Conservation (phyloP, 2,888 invertebrate species). For the Kryphioiulus occultus region DNA sequence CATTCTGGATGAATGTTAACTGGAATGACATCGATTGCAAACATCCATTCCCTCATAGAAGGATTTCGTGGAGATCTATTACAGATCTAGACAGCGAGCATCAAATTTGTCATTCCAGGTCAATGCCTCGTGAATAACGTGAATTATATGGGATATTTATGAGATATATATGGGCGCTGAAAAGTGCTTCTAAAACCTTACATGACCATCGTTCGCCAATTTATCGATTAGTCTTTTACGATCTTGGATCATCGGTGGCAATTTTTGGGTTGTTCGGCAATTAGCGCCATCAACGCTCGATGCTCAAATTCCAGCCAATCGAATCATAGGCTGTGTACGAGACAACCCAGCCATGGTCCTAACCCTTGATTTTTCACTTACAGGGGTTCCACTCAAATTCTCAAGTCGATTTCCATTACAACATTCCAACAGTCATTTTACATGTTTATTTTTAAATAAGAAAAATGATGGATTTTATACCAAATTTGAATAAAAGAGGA, state of each 20-base stretch:
- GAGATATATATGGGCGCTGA: slow-evolving; percentile 15
- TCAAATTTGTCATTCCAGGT: slow-evolving; percentile 40
- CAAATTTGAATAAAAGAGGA: too few species aligned
- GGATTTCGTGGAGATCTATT: background rate
- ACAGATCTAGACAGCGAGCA: background rate
- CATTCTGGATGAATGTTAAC: slow-evolving; percentile 8
- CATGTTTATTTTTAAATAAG: too few species aligned
- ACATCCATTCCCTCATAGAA: background rate
- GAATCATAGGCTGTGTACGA: background rate
- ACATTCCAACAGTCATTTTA: too few species aligned
- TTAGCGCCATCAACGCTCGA: background rate
- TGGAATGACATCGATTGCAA: slow-evolving; percentile 3
- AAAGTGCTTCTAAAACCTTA: slow-evolving; percentile 29
- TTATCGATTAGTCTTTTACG: slow-evolving; percentile 35
- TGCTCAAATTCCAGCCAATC: background rate
- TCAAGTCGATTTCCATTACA: too few species aligned
- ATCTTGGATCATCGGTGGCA: slow-evolving; percentile 19
- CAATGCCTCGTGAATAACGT: slow-evolving; percentile 20
- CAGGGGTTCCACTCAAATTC: too few species aligned
- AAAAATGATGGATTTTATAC: too few species aligned
- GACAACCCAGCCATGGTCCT: background rate
- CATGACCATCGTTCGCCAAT: slow-evolving; percentile 27
- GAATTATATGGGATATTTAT: slow-evolving; percentile 21
- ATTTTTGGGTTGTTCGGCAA: slow-evolving; percentile 28
- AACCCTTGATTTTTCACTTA: too few species aligned